Evolutionary conservation across 2,113 vertebrate species (phyloP), one percentile per base, ranked within the genome.

Genomic region (Rhombomys opimus): DNA sequence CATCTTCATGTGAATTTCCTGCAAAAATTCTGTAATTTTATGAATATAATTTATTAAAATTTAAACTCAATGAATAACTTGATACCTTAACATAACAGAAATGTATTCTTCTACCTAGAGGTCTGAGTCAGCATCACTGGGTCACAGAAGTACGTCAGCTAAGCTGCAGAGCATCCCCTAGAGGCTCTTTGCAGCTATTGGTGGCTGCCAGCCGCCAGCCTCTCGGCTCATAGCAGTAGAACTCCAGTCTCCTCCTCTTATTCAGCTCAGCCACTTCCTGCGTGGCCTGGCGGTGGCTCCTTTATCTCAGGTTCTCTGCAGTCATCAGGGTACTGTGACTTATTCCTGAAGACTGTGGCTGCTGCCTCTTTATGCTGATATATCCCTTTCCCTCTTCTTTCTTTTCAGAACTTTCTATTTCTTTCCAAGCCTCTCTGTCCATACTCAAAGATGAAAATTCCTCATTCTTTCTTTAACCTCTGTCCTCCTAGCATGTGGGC

Each of bases 141-240:
- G 17, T 2, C 61, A 12, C 46, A 32, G 8, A 5, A 25, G n/a
- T 9, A 13, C n/a, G 22, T 4, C 25, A 3, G 18, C 41, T 25
- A 25, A 5, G 32, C 38, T 30, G 38, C 23, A 50, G 30, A 0
- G 1, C n/a, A 5, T 3, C 14, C 20, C 32, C 0, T 0, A 15
- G 0, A 15, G 0, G 70, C 14, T 54, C 41, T 17, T 22, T 4
- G 17, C 25, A 35, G 52, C 4, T 68, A 14, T 10, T 17, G 61
- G 50, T 41, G 67, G 20, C 4, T 35, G 17, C 38, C 8, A n/a
- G 27, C 2, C 27, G 17, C 38, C 8, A n/a, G 27, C 2, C 23
- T 72, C 20, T 30, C 7, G 61, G 77, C 41, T 72, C 41, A 4
- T 8, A 65, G n/a, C 6, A 17, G 7, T 13, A 0, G 14, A 65